Conservation (phyloP, 2,888 invertebrate species). For the Brassicogethes aeneus region DNA sequence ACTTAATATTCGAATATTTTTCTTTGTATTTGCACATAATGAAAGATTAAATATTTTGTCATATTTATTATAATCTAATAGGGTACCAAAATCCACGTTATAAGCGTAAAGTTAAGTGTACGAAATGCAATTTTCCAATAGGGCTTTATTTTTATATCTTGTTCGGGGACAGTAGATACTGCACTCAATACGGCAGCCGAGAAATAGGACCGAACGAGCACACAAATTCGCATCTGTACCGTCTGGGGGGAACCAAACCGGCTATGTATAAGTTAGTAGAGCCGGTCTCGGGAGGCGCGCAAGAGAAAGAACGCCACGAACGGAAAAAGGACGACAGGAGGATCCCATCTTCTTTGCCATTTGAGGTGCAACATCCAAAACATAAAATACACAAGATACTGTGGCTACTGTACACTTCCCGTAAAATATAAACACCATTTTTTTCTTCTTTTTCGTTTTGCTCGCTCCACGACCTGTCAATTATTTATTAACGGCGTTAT, state of each 20-base stretch:
- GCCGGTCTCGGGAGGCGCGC: conserved; percentile 23
- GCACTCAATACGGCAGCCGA: conserved; percentile 5
- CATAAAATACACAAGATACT: conserved; percentile 37
- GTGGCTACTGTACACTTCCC: conserved; percentile 29
- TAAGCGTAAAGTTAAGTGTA: no score
- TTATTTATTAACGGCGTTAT: neutral
- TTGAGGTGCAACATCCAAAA: conserved; percentile 30
- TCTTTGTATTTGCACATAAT: no score
- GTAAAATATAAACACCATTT: conserved; percentile 21
- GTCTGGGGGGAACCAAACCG: conserved; percentile 24
- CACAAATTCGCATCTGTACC: conserved; percentile 33
- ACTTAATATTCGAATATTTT: no score
- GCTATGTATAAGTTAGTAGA: conserved; percentile 30
- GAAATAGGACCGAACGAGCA: conserved; percentile 24
- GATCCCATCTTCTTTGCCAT: conserved; percentile 29
- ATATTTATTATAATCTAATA: no score
- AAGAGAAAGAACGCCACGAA: conserved; percentile 12
- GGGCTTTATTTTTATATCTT: no score
- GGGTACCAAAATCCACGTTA: no score
- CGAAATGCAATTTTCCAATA: no score
- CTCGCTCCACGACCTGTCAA: neutral
- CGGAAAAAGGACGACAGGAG: conserved; percentile 17
- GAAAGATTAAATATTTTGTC: no score
- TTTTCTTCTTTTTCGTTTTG: no score
- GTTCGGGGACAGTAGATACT: no score